Percentiles rank a stretch among this genome's conserved stretches.
These are phyloP conservation scores for Hypsopygia costalis DNA, from an alignment of 2,888 invertebrate species.

Conservation along the genomic window DNA sequence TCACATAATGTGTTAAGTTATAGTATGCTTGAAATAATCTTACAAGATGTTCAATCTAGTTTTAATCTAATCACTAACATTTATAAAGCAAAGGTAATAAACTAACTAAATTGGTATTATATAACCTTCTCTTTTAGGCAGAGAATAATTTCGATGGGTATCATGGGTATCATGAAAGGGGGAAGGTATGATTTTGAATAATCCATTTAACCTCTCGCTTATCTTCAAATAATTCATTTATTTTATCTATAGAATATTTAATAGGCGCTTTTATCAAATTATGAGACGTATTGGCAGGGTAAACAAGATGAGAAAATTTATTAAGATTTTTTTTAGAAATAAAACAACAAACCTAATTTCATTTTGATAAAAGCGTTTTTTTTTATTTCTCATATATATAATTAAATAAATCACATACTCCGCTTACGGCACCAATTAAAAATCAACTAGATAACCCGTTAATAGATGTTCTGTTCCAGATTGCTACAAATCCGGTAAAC, in stretches of 20 bases:
- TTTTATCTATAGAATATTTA: slow-evolving; percentile 2
- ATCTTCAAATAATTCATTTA: slow-evolving; percentile 12
- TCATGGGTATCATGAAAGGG: slow-evolving; percentile 67
- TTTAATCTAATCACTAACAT: too few species aligned
- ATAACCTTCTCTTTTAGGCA: slow-evolving; percentile 69
- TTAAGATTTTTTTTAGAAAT: too few species aligned
- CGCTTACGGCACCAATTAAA: slow-evolving; percentile 55
- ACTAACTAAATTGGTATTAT: slow-evolving; percentile 21
- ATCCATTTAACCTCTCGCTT: slow-evolving; percentile 27
- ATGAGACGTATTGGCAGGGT: background rate
- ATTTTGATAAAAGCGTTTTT: slow-evolving; percentile 3
- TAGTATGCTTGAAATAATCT: too few species aligned
- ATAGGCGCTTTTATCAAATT: slow-evolving; percentile 1
- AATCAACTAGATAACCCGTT: slow-evolving; percentile 58
- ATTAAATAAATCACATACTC: slow-evolving; percentile 23
- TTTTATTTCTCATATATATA: slow-evolving; percentile 1
- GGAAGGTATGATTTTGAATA: slow-evolving; percentile 59
- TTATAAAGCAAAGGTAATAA: too few species aligned
- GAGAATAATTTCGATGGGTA: slow-evolving; percentile 62
- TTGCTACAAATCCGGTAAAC: slow-evolving; percentile 86
- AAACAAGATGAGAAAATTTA: too few species aligned
- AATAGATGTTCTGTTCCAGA: slow-evolving; percentile 80
- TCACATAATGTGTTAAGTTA: too few species aligned
- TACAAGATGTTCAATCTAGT: too few species aligned
- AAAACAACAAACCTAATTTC: too few species aligned